These are phyloP conservation scores for Atta texana DNA, from an alignment of 1,140 invertebrate species.

Conservation along the genomic window DNA sequence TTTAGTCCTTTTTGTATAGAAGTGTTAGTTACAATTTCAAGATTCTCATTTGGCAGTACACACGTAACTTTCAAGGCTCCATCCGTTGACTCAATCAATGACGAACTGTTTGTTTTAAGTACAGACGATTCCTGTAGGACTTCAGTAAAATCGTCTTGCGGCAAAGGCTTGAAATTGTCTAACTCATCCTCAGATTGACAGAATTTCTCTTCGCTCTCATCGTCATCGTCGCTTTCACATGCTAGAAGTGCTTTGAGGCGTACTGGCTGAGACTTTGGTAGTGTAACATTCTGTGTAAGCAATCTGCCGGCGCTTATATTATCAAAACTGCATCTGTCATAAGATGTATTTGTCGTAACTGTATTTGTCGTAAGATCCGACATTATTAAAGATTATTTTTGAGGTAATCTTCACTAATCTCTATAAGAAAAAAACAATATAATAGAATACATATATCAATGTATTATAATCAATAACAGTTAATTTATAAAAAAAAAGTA, in stretches of 20 bases:
- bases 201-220: constrained; percentile 74
- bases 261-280: constrained; percentile 78
- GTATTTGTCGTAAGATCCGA: constrained; percentile 68
- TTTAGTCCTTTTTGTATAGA: neutral
- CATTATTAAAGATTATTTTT: constrained; percentile 50
- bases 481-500: neutral
- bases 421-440: neutral
- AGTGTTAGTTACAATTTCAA: neutral
- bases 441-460: neutral
- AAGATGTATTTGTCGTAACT: constrained; percentile 44
- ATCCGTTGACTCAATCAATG: neutral
- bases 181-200: constrained; percentile 69
- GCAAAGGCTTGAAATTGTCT: constrained; percentile 61
- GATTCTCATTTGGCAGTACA: neutral
- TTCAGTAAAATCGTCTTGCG: constrained; percentile 27
- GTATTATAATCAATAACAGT: neutral
- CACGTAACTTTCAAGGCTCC: neutral
- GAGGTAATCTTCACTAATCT: neutral
- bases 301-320: constrained; percentile 56
- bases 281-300: constrained; percentile 61
- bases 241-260: constrained; percentile 75
- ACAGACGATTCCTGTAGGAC: neutral
- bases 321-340: constrained; percentile 57
- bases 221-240: constrained; percentile 74
- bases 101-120: neutral